These are phyloP conservation scores for Amphiprion percula DNA, from an alignment of 2,113 vertebrate species.

Conservation along the genomic window DNA sequence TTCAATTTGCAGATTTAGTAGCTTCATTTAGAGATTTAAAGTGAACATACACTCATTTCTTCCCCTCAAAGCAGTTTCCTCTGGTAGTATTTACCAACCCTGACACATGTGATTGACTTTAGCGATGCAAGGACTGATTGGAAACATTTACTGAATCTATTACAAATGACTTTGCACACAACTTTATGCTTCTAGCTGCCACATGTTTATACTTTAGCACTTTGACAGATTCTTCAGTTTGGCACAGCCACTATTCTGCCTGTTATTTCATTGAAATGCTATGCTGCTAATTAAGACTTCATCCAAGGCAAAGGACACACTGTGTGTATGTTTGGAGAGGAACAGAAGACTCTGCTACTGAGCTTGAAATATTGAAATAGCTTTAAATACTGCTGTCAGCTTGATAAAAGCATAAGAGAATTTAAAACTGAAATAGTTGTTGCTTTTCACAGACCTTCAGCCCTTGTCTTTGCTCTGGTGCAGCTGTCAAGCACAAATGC, in stretches of 20 bases:
- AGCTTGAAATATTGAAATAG: slow-evolving; percentile 8
- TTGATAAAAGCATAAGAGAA: neutral
- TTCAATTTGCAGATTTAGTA: slow-evolving; percentile 9
- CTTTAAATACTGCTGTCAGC: neutral
- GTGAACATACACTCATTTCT: neutral
- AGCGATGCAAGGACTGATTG: slow-evolving; percentile 7
- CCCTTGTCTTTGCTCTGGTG: no score
- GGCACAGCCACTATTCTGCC: slow-evolving; percentile 2
- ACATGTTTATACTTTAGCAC: slow-evolving; percentile 35
- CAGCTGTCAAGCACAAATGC: neutral
- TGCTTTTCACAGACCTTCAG: neutral
- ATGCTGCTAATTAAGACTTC: slow-evolving; percentile 37
- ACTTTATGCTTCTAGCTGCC: neutral
- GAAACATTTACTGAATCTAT: slow-evolving; percentile 28
- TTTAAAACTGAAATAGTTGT: neutral
- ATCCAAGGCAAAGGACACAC: neutral
- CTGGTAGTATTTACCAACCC: neutral
- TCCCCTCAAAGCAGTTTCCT: slow-evolving; percentile 25
- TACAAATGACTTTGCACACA: slow-evolving; percentile 38
- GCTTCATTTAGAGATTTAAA: slow-evolving; percentile 22
- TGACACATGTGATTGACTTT: slow-evolving; percentile 9
- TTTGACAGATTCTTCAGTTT: slow-evolving; percentile 33
- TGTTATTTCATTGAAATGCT: slow-evolving; percentile 33
- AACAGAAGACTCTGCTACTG: slow-evolving; percentile 10
- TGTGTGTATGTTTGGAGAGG: slow-evolving; percentile 9